These are phyloP conservation scores for Lagria hirta DNA, from an alignment of 2,888 invertebrate genomes.

Conservation along the genomic window DNA sequence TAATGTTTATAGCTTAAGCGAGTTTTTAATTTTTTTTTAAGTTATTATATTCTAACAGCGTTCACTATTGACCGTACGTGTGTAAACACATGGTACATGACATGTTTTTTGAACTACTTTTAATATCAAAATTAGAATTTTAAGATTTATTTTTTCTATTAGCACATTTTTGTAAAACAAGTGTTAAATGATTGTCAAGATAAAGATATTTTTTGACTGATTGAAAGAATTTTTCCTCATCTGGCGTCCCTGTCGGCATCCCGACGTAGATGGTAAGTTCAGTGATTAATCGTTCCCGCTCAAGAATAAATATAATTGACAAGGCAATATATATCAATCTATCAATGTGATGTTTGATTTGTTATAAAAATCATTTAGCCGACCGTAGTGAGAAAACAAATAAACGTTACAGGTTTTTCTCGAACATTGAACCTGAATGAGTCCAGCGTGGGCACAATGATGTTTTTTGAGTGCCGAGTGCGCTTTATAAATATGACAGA, in stretches of 20 bases:
- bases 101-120: no score
- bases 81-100: no score
- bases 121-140: no score
- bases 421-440: slow-evolving; percentile 32
- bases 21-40: slow-evolving; percentile 37
- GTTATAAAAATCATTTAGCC: no score
- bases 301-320: slow-evolving; percentile 23
- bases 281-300: slow-evolving; percentile 19
- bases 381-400: slow-evolving; percentile 25
- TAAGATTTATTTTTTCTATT: no score
- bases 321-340: slow-evolving; percentile 17
- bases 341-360: slow-evolving; percentile 15
- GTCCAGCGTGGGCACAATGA: slow-evolving; percentile 28
- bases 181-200: no score
- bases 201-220: no score
- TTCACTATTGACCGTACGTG: slow-evolving; percentile 18
- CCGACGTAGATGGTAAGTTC: slow-evolving; percentile 16
- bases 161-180: no score
- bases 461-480: slow-evolving; percentile 31
- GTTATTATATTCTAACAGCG: slow-evolving; percentile 38
- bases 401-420: slow-evolving; percentile 34
- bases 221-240: no score
- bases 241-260: no score
- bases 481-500: slow-evolving; percentile 31
- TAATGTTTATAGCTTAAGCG: slow-evolving; percentile 25